Evolutionary conservation across 2,113 vertebrate species (phyloP).

Genomic region (Clinocottus analis): DNA sequence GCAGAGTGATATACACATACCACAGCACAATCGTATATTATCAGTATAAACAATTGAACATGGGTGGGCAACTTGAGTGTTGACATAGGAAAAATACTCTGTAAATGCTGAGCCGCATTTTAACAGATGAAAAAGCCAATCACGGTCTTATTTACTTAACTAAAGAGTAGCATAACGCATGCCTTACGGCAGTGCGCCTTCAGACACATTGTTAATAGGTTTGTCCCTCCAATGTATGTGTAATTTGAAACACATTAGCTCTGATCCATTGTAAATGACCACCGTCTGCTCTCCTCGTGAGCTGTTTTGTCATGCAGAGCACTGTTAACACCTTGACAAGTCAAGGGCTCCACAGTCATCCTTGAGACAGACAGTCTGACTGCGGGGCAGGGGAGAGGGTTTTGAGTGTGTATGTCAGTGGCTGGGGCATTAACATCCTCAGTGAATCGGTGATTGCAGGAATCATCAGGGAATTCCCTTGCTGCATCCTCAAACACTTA

Average conservation of each 20-base stretch:
- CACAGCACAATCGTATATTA: conserved; percentile 1
- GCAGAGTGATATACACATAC: not conserved
- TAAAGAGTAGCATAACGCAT: conserved; percentile 23
- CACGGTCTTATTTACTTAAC: conserved; percentile 33
- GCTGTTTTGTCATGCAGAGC: conserved; percentile 77
- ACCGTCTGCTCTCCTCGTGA: conserved; percentile 46
- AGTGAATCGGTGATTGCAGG: not conserved
- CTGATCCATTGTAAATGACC: conserved; percentile 56
- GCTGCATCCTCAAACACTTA: conserved; percentile 8
- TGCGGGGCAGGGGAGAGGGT: conserved; percentile 4
- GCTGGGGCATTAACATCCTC: not conserved
- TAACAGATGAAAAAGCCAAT: conserved; percentile 10
- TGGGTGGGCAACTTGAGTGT: conserved; percentile 38
- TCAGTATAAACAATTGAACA: conserved; percentile 10
- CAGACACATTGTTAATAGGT: conserved; percentile 43
- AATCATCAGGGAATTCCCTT: conserved; percentile 16
- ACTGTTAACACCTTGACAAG: conserved; percentile 71
- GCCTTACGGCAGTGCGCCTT: conserved; percentile 21
- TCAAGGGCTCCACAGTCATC: conserved; percentile 46
- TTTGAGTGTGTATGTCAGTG: conserved; percentile 6
- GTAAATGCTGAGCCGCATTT: not conserved
- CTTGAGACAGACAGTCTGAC: conserved; percentile 62
- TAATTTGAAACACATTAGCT: conserved; percentile 63
- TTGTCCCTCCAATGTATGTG: conserved; percentile 30
- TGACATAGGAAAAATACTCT: conserved; percentile 17